These are phyloP conservation scores for Python bivittatus DNA, from an alignment of 2,113 vertebrate genomes.

Conservation along the genomic window DNA sequence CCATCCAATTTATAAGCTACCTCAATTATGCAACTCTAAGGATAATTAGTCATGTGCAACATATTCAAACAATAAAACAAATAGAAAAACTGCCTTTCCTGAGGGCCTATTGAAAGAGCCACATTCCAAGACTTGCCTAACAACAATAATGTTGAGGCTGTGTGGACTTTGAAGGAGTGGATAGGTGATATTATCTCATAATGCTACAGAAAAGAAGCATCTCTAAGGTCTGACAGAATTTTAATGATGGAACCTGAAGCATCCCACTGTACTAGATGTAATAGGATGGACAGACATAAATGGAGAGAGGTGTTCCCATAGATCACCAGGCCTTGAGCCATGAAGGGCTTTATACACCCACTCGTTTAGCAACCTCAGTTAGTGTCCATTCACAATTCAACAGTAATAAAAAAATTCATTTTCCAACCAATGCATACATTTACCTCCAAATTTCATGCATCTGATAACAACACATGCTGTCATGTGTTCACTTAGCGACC, in stretches of 20 bases:
- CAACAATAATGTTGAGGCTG: not conserved
- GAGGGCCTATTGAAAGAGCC: not conserved
- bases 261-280: not conserved
- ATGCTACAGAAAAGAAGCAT: not conserved
- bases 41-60: not conserved
- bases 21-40: not conserved
- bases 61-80: not conserved
- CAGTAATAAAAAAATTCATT: not conserved
- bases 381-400: not conserved
- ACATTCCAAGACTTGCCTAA: not conserved
- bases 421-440: not conserved
- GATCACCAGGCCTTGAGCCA: not conserved
- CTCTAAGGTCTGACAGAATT: not conserved
- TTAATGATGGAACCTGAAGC: not conserved
- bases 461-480: not conserved
- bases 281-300: not conserved
- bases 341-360: not conserved
- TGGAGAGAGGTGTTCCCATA: not conserved
- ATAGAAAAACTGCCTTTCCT: not conserved
- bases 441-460: not conserved
- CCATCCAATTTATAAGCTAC: not conserved
- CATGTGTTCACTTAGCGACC: not conserved
- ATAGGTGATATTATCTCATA: not conserved
- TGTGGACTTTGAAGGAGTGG: not conserved
- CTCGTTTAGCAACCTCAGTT: not conserved